Evolutionary conservation across 2,113 vertebrate genomes (phyloP).

Genomic region (Myotis lucifugus): DNA sequence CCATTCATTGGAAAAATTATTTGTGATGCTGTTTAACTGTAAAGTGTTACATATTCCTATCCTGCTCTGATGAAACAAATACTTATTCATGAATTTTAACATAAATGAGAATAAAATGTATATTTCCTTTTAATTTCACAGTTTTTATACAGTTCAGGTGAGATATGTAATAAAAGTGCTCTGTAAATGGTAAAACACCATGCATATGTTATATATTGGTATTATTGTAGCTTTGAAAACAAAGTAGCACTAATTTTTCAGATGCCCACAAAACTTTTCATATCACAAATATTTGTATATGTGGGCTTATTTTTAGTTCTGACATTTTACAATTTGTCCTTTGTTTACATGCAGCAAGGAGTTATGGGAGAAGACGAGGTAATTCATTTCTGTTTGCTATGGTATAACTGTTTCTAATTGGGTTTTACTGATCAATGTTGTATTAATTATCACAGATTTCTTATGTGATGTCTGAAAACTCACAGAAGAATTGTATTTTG

Average conservation of each 20-base stretch:
- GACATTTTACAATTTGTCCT: conserved; percentile 90
- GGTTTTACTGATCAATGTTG: conserved; percentile 79
- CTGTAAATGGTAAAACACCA: conserved; percentile 27
- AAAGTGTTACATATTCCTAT: neutral
- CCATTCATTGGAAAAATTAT: conserved; percentile 43
- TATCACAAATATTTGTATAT: conserved; percentile 76
- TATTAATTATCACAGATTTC: conserved; percentile 78
- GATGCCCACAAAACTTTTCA: conserved; percentile 79
- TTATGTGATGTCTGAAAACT: conserved; percentile 73
- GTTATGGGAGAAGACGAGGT: conserved; percentile 99
- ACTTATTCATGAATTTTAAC: conserved; percentile 36
- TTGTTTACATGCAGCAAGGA: conserved; percentile 98
- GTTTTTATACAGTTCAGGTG: neutral
- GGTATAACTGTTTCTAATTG: conserved; percentile 83
- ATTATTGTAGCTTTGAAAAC: conserved; percentile 40
- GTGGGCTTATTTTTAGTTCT: conserved; percentile 82
- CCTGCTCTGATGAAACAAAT: neutral
- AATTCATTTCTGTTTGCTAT: conserved; percentile 89
- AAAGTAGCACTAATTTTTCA: conserved; percentile 33
- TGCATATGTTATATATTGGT: neutral
- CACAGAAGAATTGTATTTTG: conserved; percentile 62
- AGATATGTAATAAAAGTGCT: neutral
- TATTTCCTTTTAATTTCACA: neutral
- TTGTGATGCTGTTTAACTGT: conserved; percentile 12
- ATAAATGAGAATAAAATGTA: neutral